Evolutionary conservation across 2,888 invertebrate species (phyloP).

Genomic region (Copidosoma aretas): DNA sequence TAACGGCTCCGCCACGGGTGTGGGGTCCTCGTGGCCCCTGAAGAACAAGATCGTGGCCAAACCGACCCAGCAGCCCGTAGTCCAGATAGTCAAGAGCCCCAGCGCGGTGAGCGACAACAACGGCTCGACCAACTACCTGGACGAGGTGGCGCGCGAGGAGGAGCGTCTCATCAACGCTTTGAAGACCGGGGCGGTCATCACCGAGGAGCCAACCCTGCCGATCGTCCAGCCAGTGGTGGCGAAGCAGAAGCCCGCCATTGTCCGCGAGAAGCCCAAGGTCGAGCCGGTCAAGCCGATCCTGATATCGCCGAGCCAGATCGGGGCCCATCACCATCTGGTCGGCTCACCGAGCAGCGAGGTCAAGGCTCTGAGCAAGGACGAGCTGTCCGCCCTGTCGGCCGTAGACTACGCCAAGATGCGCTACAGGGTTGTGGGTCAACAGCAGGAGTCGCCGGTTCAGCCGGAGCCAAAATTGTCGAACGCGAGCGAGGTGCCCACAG

Average conservation of each 20-base stretch:
- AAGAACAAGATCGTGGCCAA: conserved; percentile 67
- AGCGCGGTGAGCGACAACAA: conserved; percentile 72
- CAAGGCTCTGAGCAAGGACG: conserved; percentile 52
- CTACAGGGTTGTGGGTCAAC: conserved; percentile 65
- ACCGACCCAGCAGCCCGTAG: conserved; percentile 54
- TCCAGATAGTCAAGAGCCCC: conserved; percentile 39
- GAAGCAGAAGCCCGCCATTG: conserved; percentile 56
- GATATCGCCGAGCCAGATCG: conserved; percentile 21
- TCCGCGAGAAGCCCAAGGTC: conserved; percentile 56
- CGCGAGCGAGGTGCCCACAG: conserved; percentile 41
- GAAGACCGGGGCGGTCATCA: conserved; percentile 74
- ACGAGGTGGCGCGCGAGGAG: conserved; percentile 82
- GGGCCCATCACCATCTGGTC: conserved; percentile 41
- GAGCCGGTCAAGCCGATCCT: conserved; percentile 53
- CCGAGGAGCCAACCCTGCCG: conserved; percentile 60
- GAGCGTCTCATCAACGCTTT: conserved; percentile 80
- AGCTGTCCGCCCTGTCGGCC: conserved; percentile 61
- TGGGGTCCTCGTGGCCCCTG: conserved; percentile 69
- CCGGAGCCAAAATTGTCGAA: conserved; percentile 29
- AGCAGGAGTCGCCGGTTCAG: conserved; percentile 46
- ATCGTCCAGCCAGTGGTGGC: conserved; percentile 14
- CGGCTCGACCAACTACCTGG: conserved; percentile 69
- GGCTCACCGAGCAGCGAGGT: conserved; percentile 35
- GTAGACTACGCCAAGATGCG: conserved; percentile 69
- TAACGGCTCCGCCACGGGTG: conserved; percentile 44